Evolutionary conservation across 53 echinoderm and acorn worm species (phyloP).

Genomic region (Zoroaster sp.): DNA sequence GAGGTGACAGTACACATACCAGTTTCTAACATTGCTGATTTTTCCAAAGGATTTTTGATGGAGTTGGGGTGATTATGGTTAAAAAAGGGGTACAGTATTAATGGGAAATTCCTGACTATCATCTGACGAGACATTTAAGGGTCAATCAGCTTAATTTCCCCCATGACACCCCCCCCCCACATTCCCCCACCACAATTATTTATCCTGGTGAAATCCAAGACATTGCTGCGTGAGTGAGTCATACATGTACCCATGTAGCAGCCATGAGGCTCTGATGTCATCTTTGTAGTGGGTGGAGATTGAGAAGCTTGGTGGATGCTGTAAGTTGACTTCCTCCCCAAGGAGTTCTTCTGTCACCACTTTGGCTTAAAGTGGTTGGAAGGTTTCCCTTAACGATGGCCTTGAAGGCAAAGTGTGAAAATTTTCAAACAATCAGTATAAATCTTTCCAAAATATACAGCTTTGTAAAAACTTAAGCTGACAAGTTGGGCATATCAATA

Average conservation of each 20-base stretch:
- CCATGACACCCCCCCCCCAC: background rate
- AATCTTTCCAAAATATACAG: no score
- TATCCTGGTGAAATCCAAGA: no score
- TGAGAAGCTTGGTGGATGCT: background rate
- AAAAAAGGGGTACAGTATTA: no score
- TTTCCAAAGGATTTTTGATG: no score
- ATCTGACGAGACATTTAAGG: no score
- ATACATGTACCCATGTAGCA: background rate
- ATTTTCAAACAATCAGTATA: background rate
- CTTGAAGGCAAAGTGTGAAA: background rate
- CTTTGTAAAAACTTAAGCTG: no score
- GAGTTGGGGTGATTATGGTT: no score
- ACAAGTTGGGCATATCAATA: no score
- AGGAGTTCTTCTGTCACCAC: conserved; percentile 2
- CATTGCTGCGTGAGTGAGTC: background rate
- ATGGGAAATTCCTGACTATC: no score
- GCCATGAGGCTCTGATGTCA: background rate
- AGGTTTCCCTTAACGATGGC: background rate
- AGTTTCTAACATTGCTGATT: no score
- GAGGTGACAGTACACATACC: no score
- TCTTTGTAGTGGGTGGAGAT: background rate
- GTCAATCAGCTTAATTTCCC: background rate
- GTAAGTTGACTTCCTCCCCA: background rate
- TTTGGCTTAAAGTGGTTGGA: background rate
- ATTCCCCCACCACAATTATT: background rate